Base-by-base conservation (phyloP, 1,140 invertebrate species). In the Mactra quadrangularis region DNA sequence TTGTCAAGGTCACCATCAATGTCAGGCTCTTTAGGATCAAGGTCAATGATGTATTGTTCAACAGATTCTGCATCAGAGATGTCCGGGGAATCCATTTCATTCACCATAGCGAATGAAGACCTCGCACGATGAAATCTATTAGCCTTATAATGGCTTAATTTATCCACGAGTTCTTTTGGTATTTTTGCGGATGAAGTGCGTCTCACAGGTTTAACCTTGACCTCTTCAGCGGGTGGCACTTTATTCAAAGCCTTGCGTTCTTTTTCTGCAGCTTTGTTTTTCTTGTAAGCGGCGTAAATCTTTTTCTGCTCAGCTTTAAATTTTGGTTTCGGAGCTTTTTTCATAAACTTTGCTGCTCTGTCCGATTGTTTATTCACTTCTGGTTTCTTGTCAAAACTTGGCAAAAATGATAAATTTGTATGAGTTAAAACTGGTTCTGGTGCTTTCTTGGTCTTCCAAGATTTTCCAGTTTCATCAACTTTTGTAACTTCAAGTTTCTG, bases 141-240 rank as follows among this genome's bases (percentile, higher is more conserved):
- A 17, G 59, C 59, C 59, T 75, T 35, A n/a, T n/a, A n/a, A 25
- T 41, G 3, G 38, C 22, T 38, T 17, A 75, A 57, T 38, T 19
- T 41, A 13, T 59, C 55, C 11, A 41, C 53, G 3, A 75, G 15
- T 45, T 75, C 71, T 60, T 75, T 60, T 13, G 71, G 71, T 59
- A 75, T 25, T 27, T 75, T 75, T 25, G 71, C 71, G 17, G 74
- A 76, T 25, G 74, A 76, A n/a, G 74, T 62, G 13, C 57, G 38
- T 50, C 74, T 41, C 15, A 15, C 15, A 41, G 15, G 6, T 41
- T 41, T 41, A 15, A 41, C 6, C 15, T 41, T 41, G 15, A 41
- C 38, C 15, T 41, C 38, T 41, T 41, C 38, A 41, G 15, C 15
- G 38, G 38, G 38, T n/a, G n/a, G n/a, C 6, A 15, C 38, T 15